phyloP scores from a whole-genome alignment of 2,888 invertebrate genomes.

The Lobophora halterata region DNA sequence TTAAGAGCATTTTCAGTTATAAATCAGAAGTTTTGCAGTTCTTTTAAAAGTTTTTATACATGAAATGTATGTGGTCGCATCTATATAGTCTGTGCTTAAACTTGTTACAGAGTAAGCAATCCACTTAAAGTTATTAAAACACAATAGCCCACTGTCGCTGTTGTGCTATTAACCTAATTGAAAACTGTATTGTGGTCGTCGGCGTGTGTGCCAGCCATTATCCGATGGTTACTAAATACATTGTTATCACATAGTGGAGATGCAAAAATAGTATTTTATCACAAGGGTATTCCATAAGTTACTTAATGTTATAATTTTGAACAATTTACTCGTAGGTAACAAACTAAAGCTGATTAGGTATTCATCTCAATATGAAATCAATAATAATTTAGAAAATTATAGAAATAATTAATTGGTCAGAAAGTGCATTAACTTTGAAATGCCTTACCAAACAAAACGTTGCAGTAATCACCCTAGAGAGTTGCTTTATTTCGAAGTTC shows the following conservation, averaged over 20 bases:
- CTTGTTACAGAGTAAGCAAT: slow-evolving; percentile 53
- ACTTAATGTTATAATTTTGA: too few relatives aligned
- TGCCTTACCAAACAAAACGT: too few relatives aligned
- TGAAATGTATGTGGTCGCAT: slow-evolving; percentile 17
- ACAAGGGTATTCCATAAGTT: too few relatives aligned
- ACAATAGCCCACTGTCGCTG: slow-evolving; percentile 49
- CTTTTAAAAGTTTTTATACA: slow-evolving; percentile 10
- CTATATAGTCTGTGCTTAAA: slow-evolving; percentile 30
- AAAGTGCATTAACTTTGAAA: too few relatives aligned
- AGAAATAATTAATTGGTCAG: too few relatives aligned
- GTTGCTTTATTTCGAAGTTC: background rate
- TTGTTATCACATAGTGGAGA: background rate
- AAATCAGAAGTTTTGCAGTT: slow-evolving; percentile 21
- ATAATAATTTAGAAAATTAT: too few relatives aligned
- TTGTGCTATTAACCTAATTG: slow-evolving; percentile 63
- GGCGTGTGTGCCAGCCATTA: slow-evolving; percentile 10
- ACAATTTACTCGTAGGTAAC: too few relatives aligned
- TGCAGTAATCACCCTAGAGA: background rate
- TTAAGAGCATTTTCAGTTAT: slow-evolving; percentile 21
- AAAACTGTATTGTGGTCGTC: slow-evolving; percentile 56
- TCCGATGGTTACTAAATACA: slow-evolving; percentile 13
- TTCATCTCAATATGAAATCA: too few relatives aligned
- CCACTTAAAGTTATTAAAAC: slow-evolving; percentile 71
- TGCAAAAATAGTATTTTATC: too few relatives aligned
- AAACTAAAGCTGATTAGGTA: too few relatives aligned